Conservation (phyloP, 2,888 invertebrate species). For the Unio pictorum region DNA sequence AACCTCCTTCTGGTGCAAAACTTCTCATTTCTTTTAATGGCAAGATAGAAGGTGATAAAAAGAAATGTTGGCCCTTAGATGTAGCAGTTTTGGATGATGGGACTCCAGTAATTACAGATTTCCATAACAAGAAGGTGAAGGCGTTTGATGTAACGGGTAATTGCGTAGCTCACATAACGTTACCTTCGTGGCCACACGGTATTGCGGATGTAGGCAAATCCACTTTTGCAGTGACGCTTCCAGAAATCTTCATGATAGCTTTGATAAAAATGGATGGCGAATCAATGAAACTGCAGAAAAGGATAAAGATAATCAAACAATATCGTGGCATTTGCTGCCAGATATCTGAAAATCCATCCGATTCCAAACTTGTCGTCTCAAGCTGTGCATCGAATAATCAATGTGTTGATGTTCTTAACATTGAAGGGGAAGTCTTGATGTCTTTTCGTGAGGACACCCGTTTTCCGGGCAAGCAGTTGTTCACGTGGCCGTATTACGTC, state of each 20-base stretch:
- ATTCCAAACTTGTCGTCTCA: slow-evolving; percentile 42
- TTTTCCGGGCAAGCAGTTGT: slow-evolving; percentile 36
- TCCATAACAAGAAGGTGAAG: slow-evolving; percentile 51
- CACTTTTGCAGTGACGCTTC: slow-evolving; percentile 45
- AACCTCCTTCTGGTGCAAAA: slow-evolving; percentile 10
- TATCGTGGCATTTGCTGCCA: slow-evolving; percentile 47
- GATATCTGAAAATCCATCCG: slow-evolving; percentile 9
- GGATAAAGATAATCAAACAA: slow-evolving; percentile 48
- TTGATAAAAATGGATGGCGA: slow-evolving; percentile 42
- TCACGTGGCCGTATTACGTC: slow-evolving; percentile 52
- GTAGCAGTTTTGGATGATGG: slow-evolving; percentile 49
- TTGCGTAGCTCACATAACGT: slow-evolving; percentile 42
- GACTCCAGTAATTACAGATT: slow-evolving; percentile 49
- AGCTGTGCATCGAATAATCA: slow-evolving; percentile 49
- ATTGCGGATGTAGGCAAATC: slow-evolving; percentile 39
- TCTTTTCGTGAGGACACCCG: slow-evolving; percentile 43
- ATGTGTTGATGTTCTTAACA: slow-evolving; percentile 42
- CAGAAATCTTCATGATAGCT: slow-evolving; percentile 46
- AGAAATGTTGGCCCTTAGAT: slow-evolving; percentile 52
- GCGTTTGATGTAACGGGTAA: slow-evolving; percentile 46
- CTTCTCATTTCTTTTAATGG: slow-evolving; percentile 46
- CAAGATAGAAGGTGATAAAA: slow-evolving; percentile 44
- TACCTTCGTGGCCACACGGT: slow-evolving; percentile 51
- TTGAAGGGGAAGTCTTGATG: slow-evolving; percentile 42
- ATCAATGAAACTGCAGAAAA: slow-evolving; percentile 38